Conservation (phyloP, 2,797 vertebrate species). For the Acropternis orthonyx region DNA sequence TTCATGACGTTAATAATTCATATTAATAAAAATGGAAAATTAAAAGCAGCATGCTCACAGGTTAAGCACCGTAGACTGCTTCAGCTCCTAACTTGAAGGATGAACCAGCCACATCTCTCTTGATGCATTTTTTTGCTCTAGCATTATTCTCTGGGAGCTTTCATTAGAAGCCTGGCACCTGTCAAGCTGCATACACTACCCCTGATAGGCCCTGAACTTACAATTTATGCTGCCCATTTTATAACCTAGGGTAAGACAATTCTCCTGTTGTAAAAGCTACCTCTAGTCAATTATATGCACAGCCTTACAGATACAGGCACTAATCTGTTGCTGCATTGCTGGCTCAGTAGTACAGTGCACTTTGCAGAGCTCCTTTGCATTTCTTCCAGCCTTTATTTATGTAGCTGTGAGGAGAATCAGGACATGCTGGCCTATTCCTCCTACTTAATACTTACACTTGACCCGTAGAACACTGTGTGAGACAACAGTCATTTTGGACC, state of each 20-base stretch:
- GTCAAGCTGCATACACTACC: background rate
- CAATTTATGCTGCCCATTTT: background rate
- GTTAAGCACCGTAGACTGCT: background rate
- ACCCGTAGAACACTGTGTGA: background rate
- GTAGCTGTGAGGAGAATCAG: background rate
- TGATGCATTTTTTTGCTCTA: background rate
- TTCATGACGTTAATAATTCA: conserved; percentile 53
- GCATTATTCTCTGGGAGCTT: background rate
- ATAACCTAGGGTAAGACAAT: background rate
- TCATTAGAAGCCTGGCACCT: background rate
- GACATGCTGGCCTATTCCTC: background rate
- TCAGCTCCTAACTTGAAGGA: background rate
- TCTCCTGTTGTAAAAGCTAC: background rate
- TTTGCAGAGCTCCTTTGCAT: background rate
- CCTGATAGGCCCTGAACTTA: background rate
- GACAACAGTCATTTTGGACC: background rate
- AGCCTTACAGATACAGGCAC: background rate
- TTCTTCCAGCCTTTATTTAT: background rate
- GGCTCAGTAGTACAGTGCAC: background rate
- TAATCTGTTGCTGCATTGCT: background rate
- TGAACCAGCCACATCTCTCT: background rate
- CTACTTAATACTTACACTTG: background rate
- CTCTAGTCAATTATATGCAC: background rate
- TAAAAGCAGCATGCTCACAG: conserved; percentile 34
- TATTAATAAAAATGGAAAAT: conserved; percentile 58